Evolutionary conservation across 2,797 vertebrate genomes (phyloP), one percentile per base, ranked within the genome.

Genomic region (Orestias chungarensis): DNA sequence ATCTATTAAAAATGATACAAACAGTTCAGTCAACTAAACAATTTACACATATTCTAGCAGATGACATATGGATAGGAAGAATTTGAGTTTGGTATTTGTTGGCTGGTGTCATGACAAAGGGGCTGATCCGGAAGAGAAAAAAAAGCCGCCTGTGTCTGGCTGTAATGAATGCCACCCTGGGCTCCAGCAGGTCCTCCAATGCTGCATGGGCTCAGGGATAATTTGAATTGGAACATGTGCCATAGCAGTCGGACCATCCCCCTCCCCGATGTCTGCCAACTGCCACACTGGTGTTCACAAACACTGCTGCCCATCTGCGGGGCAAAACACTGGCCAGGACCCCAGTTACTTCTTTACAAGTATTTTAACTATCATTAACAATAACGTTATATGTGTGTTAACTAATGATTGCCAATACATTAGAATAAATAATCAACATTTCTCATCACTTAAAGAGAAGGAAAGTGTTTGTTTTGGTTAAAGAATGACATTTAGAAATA

Each of bases 221-320:
- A 93, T 93, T 93, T 92, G 90, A 92, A 92, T 92, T 85, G 86
- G 90, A 92, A 89, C 91, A 93, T 93, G 92, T 93, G 93, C 92
- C 93, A 93, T 90, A 89, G 87, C 91, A 91, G 88, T 88, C 88
- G 87, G 76, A 88, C 92, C 91, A 89, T 88, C 89, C 89, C 89
- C 68, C 71, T 64, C 72, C 78, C 75, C 83, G 78, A 83, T 86
- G 89, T 76, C 88, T 92, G 93, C 94, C 94, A 94, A 94, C 86
- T 91, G 92, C 90, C 89, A 90, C 87, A 89, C 91, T 90, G 90
- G 90, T 92, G 90, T 92, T 91, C 91, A 92, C 89, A 92, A 89
- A 92, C 91, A 92, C 91, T 91, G 90, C 90, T 90, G 90, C 92
- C 94, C 94, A 93, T 94, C 93, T 92, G 92, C 81, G 85, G 91